phyloP scores from a whole-genome alignment of 2,113 vertebrate species.

The Psilopogon haemacephalus region DNA sequence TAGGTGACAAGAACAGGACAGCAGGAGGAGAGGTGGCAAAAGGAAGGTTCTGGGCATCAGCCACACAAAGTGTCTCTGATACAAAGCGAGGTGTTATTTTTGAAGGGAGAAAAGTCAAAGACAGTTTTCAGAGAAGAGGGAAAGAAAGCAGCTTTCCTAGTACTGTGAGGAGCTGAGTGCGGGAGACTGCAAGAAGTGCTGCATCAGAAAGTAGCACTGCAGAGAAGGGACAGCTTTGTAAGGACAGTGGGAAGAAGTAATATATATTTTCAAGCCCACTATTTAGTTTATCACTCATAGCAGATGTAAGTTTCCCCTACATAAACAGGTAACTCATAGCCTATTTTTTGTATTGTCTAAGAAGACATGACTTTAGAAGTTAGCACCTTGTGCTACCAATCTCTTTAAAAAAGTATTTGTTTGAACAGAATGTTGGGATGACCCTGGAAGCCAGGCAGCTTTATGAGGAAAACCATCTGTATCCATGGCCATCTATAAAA shows the following conservation, averaged over 20 bases:
- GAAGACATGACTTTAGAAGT: not conserved
- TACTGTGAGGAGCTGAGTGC: not conserved
- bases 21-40: not conserved
- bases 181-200: not conserved
- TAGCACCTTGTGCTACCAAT: not conserved
- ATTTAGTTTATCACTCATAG: not conserved
- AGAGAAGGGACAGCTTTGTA: not conserved
- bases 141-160: not conserved
- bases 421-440: not conserved
- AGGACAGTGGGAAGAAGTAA: not conserved
- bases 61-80: not conserved
- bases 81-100: not conserved
- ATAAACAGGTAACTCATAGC: not conserved
- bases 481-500: not conserved
- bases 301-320: not conserved
- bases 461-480: accelerated
- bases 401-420: not conserved
- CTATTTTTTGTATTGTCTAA: not conserved
- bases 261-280: not conserved
- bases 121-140: not conserved
- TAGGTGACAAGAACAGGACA: not conserved
- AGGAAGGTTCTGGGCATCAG: not conserved
- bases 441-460: not conserved
- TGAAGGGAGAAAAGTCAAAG: not conserved
- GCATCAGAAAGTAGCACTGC: not conserved